These are phyloP conservation scores for Drosophila fuyamai DNA, from an alignment of 1,140 invertebrate species.

Conservation along the genomic window DNA sequence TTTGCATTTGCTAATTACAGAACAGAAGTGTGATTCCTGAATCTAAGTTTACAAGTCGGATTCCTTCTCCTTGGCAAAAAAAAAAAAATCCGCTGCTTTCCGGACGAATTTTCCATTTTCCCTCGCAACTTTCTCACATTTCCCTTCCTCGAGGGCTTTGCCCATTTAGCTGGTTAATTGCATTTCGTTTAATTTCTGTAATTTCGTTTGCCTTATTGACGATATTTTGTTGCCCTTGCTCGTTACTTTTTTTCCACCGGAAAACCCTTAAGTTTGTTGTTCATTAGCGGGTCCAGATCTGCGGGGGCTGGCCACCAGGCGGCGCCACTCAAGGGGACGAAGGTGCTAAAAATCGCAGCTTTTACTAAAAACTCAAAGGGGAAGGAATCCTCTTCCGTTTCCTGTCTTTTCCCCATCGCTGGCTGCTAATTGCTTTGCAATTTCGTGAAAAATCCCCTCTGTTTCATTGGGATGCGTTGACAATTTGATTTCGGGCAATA, in stretches of 20 bases:
- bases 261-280: constrained; percentile 63
- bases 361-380: not conserved
- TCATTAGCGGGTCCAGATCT: constrained; percentile 63
- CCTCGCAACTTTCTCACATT: constrained; percentile 14
- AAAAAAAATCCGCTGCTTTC: too few species aligned
- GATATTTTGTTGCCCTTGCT: constrained; percentile 55
- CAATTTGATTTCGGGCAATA: constrained; percentile 73
- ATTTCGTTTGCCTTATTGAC: constrained; percentile 48
- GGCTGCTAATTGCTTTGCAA: constrained; percentile 38
- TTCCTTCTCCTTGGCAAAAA: not conserved
- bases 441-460: constrained; percentile 14
- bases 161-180: constrained; percentile 74
- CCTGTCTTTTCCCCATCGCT: not conserved
- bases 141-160: constrained; percentile 9
- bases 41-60: constrained; percentile 23
- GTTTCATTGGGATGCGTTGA: constrained; percentile 42
- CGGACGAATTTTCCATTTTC: constrained; percentile 1
- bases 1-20: constrained; percentile 4
- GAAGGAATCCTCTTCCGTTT: constrained; percentile 34
- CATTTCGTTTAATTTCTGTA: constrained; percentile 69
- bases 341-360: constrained; percentile 11
- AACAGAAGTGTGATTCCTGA: constrained; percentile 1
- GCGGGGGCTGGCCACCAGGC: constrained; percentile 9
- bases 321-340: constrained; percentile 18
- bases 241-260: not conserved